Base-by-base conservation (phyloP, 2,113 vertebrate genomes). In the Chinchilla lanigera region DNA sequence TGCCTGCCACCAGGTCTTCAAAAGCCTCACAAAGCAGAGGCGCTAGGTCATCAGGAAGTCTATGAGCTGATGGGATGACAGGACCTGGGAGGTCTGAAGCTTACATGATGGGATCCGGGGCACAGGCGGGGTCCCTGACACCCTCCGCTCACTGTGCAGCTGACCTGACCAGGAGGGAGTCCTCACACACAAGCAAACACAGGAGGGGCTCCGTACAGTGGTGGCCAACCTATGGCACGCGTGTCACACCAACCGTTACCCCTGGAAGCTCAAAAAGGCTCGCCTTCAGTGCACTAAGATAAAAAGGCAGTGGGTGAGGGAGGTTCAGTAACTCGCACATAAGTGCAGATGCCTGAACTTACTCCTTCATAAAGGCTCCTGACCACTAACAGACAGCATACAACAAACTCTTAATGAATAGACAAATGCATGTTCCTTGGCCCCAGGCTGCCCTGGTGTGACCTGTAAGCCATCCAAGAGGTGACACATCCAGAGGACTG, bases 171-270 rank as follows among this genome's bases (percentile, higher is more conserved):
- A 41, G 16, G 52, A 63, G 22, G 63, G 33, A 35, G 52, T 30
- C 38, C 20, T 75, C 14, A 19, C 0, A 1, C 3, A 58, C 8
- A 38, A 5, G 44, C 13, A 20, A 38, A 47, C 22, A n/a, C 3
- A 0, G 56, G 50, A 95, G 14, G 33, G 12, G 30, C 24, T 82
- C 38, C 24, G 14, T 38, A 87, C 88, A 61, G 30, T 78, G 44
- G 44, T 47, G 44, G 44, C 28, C 1, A 78, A 8, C 44, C 28
- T 16, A 8, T 30, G 75, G 28, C 44, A 77, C 22, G 4, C 2
- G 71, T 41, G 73, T 24, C 26, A 44, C 71, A 73, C 22, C 71
- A 17, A 28, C 73, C 30, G 73, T 16, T 47, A 47, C 28, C 73
- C 28, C 22, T 75, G 11, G 13, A 50, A 78, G 44, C 44, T 17